These are phyloP conservation scores for Hemibagrus wyckioides DNA, from an alignment of 2,113 vertebrate species.

Conservation along the genomic window DNA sequence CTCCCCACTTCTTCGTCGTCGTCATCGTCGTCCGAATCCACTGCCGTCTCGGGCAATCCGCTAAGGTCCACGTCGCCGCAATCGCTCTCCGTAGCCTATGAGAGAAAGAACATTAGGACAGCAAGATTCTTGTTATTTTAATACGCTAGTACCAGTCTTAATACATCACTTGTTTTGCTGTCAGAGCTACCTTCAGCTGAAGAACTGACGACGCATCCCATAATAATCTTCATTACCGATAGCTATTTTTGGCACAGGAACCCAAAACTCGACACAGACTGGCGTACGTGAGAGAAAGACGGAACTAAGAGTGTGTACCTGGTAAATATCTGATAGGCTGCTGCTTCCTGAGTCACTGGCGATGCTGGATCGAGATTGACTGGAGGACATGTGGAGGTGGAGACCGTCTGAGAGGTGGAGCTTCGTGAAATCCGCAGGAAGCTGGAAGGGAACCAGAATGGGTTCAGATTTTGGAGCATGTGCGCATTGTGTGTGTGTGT, in stretches of 20 bases:
- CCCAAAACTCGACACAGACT: not conserved
- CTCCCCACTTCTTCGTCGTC: conserved; percentile 97
- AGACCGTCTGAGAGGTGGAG: conserved; percentile 97
- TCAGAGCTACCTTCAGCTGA: not conserved
- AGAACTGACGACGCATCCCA: not conserved
- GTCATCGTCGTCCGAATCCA: conserved; percentile 97
- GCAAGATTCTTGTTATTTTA: not conserved
- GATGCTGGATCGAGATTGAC: conserved; percentile 99
- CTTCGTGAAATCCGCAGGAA: conserved; percentile 98
- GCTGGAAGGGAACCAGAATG: conserved; percentile 63
- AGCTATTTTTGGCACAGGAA: not conserved
- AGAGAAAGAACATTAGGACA: not conserved
- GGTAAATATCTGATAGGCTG: conserved; percentile 99
- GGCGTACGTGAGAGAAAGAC: not conserved
- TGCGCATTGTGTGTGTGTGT: not conserved
- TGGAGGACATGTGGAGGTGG: conserved; percentile 96
- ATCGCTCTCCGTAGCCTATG: conserved; percentile 45
- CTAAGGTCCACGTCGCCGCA: conserved; percentile 96
- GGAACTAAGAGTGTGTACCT: conserved; percentile 78
- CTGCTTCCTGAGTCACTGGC: conserved; percentile 99
- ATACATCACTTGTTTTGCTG: too few relatives aligned
- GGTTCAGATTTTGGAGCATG: not conserved
- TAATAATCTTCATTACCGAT: not conserved
- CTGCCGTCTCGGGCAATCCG: conserved; percentile 94
- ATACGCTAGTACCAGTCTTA: too few relatives aligned